phyloP scores from a whole-genome alignment of 2,888 invertebrate genomes.

The Mimumesa dahlbomi region DNA sequence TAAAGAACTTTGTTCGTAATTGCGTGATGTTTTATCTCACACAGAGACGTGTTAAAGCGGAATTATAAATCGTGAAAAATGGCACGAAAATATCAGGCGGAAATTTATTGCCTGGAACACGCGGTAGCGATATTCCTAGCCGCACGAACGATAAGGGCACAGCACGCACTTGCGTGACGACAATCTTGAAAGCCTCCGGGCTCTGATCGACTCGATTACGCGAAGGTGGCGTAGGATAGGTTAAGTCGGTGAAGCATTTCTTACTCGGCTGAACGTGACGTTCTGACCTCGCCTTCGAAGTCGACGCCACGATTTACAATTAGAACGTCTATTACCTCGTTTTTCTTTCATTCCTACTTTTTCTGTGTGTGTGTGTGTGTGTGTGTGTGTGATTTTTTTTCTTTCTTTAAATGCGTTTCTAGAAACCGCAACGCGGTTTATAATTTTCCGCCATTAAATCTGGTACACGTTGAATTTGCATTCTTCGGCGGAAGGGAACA shows the following conservation, averaged over 20 bases:
- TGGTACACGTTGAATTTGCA: too few relatives aligned
- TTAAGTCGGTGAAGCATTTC: slow-evolving; percentile 21
- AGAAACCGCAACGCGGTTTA: too few relatives aligned
- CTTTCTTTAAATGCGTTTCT: too few relatives aligned
- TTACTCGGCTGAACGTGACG: slow-evolving; percentile 10
- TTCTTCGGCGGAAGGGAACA: too few relatives aligned
- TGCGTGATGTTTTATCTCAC: slow-evolving; percentile 49
- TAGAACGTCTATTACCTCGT: background rate
- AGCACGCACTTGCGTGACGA: slow-evolving; percentile 60
- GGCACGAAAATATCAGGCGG: slow-evolving; percentile 44
- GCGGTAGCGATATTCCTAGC: slow-evolving; percentile 15
- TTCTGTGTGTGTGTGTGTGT: too few relatives aligned
- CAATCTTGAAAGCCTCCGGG: slow-evolving; percentile 23
- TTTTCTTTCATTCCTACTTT: too few relatives aligned
- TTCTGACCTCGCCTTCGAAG: background rate
- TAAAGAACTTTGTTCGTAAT: slow-evolving; percentile 2
- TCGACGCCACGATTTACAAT: background rate
- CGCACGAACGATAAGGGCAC: slow-evolving; percentile 22
- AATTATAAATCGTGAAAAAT: slow-evolving; percentile 52
- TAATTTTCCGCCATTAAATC: too few relatives aligned
- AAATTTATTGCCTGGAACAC: slow-evolving; percentile 39
- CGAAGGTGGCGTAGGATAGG: slow-evolving; percentile 23
- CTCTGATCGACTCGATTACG: slow-evolving; percentile 35
- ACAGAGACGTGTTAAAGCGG: slow-evolving; percentile 40
- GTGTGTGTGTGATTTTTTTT: too few relatives aligned